phyloP scores from a whole-genome alignment of 1,140 invertebrate genomes.

The Zaprionus taronus region DNA sequence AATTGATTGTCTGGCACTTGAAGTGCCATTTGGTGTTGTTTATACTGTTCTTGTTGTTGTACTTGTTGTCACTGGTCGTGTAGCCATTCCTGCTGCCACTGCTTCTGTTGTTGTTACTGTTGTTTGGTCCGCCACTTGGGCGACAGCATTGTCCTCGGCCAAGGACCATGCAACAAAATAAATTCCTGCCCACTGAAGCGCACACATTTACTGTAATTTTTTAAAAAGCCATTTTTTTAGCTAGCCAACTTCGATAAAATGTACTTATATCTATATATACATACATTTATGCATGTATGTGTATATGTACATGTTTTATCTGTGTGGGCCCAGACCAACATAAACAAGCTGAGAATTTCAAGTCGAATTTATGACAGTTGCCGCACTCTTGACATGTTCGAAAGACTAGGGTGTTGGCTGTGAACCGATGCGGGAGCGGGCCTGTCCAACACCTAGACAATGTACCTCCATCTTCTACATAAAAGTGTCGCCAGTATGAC shows the following conservation, averaged over 20 bases:
- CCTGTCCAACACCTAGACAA: constrained; percentile 46
- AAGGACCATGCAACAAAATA: constrained; percentile 71
- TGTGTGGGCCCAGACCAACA: constrained; percentile 61
- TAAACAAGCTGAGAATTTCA: constrained; percentile 67
- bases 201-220: constrained; percentile 80
- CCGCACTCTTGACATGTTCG: constrained; percentile 50
- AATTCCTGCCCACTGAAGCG: constrained; percentile 78
- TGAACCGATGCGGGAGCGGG: constrained; percentile 11
- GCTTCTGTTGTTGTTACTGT: constrained; percentile 22
- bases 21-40: constrained; percentile 53
- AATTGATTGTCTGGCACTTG: constrained; percentile 72
- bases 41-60: constrained; percentile 27
- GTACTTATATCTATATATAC: constrained; percentile 21
- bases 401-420: neutral
- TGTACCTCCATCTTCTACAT: constrained; percentile 31
- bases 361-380: constrained; percentile 78
- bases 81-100: neutral
- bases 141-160: constrained; percentile 58
- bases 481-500: constrained; percentile 71
- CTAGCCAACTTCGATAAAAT: constrained; percentile 43
- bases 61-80: constrained; percentile 21
- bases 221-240: constrained; percentile 72
- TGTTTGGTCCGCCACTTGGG: constrained; percentile 65
- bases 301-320: constrained; percentile 59
- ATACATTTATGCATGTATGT: constrained; percentile 8